Evolutionary conservation across 2,797 vertebrate genomes (phyloP).

Genomic region (Acanthopagrus latus): DNA sequence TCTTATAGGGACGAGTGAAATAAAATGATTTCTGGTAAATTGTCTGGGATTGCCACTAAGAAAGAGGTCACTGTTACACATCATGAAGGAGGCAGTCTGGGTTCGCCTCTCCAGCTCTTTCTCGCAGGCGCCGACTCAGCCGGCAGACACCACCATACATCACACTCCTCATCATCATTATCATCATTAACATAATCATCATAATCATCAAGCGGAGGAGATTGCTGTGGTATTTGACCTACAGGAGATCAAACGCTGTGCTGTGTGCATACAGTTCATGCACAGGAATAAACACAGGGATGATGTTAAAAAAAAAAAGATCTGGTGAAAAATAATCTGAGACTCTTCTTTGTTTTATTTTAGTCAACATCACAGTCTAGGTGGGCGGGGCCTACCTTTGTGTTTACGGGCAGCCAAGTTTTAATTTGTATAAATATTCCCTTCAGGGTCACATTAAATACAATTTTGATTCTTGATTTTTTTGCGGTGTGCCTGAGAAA

Average conservation of each 20-base stretch:
- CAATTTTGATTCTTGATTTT: neutral
- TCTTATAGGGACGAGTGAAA: constrained; percentile 44
- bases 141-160: constrained; percentile 54
- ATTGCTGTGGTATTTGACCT: constrained; percentile 50
- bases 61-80: constrained; percentile 55
- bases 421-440: neutral
- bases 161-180: constrained; percentile 62
- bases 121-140: constrained; percentile 26
- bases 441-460: neutral
- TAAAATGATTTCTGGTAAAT: constrained; percentile 57
- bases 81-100: constrained; percentile 31
- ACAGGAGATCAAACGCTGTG: constrained; percentile 30
- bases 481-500: neutral
- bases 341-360: constrained; percentile 1
- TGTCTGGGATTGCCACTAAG: constrained; percentile 33
- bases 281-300: neutral
- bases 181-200: constrained; percentile 59
- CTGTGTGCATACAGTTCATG: neutral
- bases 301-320: neutral
- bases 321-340: neutral
- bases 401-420: neutral
- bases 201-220: constrained; percentile 52
- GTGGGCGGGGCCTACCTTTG: neutral
- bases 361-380: neutral
- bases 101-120: constrained; percentile 18